Evolutionary conservation across 1,140 invertebrate species (phyloP).

Genomic region (Orchestia grillus): DNA sequence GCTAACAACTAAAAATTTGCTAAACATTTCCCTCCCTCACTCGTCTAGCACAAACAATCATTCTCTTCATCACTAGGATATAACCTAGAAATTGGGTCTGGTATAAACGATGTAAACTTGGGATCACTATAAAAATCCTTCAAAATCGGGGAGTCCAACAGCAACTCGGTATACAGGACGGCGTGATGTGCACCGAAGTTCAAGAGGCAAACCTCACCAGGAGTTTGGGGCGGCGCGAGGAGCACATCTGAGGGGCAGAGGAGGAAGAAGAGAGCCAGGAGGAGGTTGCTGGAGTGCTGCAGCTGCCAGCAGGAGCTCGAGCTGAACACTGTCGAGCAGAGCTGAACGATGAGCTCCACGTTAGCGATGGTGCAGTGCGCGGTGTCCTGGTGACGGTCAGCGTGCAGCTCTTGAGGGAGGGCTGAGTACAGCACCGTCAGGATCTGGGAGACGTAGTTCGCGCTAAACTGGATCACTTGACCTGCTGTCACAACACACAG

Average conservation of each 20-base stretch:
- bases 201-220: not conserved
- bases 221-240: not conserved
- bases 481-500: not conserved
- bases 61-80: no score
- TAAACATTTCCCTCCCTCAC: no score
- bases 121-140: no score
- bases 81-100: no score
- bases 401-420: not conserved
- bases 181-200: not conserved
- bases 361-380: not conserved
- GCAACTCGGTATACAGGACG: not conserved
- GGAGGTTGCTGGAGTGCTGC: not conserved
- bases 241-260: constrained; percentile 5
- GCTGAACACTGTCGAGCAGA: constrained; percentile 24
- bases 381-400: not conserved
- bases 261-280: not conserved
- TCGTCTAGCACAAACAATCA: no score
- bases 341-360: constrained; percentile 5
- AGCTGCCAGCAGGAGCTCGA: constrained; percentile 15
- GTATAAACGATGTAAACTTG: no score
- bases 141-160: no score
- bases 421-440: constrained; percentile 32
- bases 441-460: constrained; percentile 22
- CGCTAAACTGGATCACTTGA: not conserved
- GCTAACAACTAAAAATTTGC: no score